Conservation (phyloP, 2,888 invertebrate genomes). For the Drosophila yooni region DNA sequence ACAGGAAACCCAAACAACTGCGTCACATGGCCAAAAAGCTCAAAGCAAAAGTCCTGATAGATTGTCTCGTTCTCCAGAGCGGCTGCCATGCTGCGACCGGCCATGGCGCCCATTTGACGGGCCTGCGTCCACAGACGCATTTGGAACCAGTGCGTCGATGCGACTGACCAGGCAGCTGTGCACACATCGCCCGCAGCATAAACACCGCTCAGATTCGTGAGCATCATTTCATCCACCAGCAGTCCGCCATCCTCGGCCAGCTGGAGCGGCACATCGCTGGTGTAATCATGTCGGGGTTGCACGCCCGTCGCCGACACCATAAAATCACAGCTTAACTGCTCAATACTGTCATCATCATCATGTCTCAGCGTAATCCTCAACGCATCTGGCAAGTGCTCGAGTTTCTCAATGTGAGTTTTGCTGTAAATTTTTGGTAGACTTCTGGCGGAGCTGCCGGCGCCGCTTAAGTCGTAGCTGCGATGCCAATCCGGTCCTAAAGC, state of each 20-base stretch:
- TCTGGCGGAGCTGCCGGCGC: conserved; percentile 34
- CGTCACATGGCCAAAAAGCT: conserved; percentile 98
- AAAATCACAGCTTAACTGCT: conserved; percentile 92
- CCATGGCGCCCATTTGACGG: conserved; percentile 97
- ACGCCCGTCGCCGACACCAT: conserved; percentile 98
- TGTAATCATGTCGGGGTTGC: conserved; percentile 88
- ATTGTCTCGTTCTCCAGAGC: conserved; percentile 87
- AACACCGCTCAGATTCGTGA: conserved; percentile 91
- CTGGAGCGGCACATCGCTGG: conserved; percentile 86
- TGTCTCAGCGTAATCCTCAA: conserved; percentile 88
- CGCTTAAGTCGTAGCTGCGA: conserved; percentile 87
- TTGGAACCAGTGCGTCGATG: conserved; percentile 93
- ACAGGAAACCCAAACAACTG: conserved; percentile 97
- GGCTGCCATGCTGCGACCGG: conserved; percentile 93
- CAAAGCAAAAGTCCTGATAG: conserved; percentile 97
- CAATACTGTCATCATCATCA: conserved; percentile 86
- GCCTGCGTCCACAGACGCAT: conserved; percentile 99
- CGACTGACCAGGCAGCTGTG: conserved; percentile 90
- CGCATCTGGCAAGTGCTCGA: conserved; percentile 84
- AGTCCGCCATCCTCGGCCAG: conserved; percentile 92
- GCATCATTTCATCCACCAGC: conserved; percentile 93
- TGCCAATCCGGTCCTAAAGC: conserved; percentile 99
- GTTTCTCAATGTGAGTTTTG: conserved; percentile 86
- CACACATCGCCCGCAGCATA: conserved; percentile 99
- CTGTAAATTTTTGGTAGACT: conserved; percentile 87